These are phyloP conservation scores for Darevskia nairensis DNA, from an alignment of 2,797 vertebrate genomes.

Conservation along the genomic window DNA sequence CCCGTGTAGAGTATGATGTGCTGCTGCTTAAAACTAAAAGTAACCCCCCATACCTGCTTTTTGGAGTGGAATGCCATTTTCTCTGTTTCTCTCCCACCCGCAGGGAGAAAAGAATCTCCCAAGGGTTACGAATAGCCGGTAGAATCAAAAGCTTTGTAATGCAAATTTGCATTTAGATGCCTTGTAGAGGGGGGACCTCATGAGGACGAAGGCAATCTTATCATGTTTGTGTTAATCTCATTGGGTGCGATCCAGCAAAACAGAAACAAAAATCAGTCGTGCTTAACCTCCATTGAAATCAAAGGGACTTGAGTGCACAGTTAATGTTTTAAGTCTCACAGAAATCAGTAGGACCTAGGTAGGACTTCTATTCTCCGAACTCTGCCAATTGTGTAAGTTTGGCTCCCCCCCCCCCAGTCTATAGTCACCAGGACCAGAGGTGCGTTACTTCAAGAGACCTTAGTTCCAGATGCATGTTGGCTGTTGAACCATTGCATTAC, in stretches of 20 bases:
- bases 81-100: no score
- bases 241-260: constrained; percentile 29
- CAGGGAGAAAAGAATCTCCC: neutral
- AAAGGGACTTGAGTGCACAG: neutral
- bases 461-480: constrained; percentile 65
- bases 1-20: neutral
- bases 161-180: constrained; percentile 9
- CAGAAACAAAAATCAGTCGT: neutral
- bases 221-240: constrained; percentile 29
- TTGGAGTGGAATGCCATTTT: neutral
- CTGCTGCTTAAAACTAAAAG: neutral
- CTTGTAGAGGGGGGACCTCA: neutral
- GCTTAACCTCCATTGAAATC: constrained; percentile 13
- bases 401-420: neutral
- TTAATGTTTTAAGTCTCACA: constrained; percentile 10
- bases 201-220: neutral
- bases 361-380: constrained; percentile 11
- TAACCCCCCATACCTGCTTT: neutral
- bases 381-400: constrained; percentile 15
- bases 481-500: constrained; percentile 50
- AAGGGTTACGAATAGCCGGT: neutral
- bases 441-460: constrained; percentile 39
- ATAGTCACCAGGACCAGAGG: constrained; percentile 26
- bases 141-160: neutral
- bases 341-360: constrained; percentile 8